Evolutionary conservation across 2,888 invertebrate genomes (phyloP).

Genomic region (Pseudolycoriella hygida): DNA sequence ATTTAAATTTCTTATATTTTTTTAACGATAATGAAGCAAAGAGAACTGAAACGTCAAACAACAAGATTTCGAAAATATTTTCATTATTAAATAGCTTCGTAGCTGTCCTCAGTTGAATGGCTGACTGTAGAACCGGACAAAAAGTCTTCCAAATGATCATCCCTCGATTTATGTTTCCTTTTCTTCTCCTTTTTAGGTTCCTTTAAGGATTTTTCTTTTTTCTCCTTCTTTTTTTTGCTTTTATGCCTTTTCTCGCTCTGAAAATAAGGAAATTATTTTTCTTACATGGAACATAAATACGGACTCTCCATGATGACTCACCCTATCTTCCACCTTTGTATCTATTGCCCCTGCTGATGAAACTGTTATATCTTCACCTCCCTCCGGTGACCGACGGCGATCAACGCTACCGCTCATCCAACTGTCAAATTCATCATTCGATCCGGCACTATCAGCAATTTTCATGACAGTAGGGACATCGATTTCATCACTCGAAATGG

Average conservation of each 20-base stretch:
- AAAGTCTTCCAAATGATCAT: background rate
- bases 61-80: background rate
- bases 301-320: too few relatives aligned
- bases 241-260: background rate
- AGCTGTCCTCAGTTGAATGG: background rate
- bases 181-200: background rate
- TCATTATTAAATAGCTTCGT: background rate
- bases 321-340: background rate
- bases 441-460: background rate
- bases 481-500: constrained; percentile 2
- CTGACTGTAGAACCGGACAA: background rate
- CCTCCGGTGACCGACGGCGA: constrained; percentile 59
- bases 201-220: background rate
- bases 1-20: too few relatives aligned
- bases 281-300: too few relatives aligned
- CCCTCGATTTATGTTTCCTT: background rate
- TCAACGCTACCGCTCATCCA: constrained; percentile 49
- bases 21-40: too few relatives aligned
- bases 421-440: constrained; percentile 32
- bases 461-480: background rate
- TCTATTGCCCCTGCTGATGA: constrained; percentile 11
- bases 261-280: too few relatives aligned
- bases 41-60: background rate
- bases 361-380: constrained; percentile 33
- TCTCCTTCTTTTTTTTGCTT: background rate